Conservation (phyloP, 2,797 vertebrate species). For the Tokudaia tokunoshimensis region DNA sequence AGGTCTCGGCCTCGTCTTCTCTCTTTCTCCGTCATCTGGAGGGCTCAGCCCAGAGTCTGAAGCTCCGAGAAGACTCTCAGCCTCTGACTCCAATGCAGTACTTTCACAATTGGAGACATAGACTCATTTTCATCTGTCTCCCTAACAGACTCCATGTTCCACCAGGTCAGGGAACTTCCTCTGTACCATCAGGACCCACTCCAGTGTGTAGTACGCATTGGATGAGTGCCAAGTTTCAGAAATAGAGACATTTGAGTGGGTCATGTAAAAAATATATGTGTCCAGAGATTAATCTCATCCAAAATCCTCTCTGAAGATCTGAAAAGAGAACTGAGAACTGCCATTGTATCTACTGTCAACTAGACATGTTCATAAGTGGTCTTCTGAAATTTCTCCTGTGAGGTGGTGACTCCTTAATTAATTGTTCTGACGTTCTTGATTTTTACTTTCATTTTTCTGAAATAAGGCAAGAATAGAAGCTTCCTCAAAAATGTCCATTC, state of each 20-base stretch:
- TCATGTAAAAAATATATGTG: not conserved
- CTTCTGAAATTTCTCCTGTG: constrained; percentile 19
- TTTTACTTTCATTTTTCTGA: constrained; percentile 52
- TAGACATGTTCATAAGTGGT: constrained; percentile 16
- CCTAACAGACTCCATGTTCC: not conserved
- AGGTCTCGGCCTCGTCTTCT: not conserved
- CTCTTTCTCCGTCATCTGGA: not conserved
- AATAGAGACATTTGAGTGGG: constrained; percentile 48
- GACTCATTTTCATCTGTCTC: not conserved
- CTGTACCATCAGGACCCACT: not conserved
- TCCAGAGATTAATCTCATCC: constrained; percentile 45
- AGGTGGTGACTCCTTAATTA: constrained; percentile 2
- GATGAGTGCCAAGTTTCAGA: constrained; percentile 28
- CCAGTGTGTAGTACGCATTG: not conserved
- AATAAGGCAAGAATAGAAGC: not conserved
- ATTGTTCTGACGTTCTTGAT: not conserved
- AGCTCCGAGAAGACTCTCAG: not conserved
- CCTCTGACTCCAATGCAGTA: not conserved
- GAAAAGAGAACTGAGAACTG: constrained; percentile 38
- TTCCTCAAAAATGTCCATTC: constrained; percentile 6
- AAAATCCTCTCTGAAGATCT: constrained; percentile 36
- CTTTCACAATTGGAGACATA: not conserved
- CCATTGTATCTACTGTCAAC: not conserved
- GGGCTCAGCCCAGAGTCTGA: not conserved
- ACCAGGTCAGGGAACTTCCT: not conserved